phyloP scores from a whole-genome alignment of 2,888 invertebrate genomes.

The Eucriotettix oculatus region DNA sequence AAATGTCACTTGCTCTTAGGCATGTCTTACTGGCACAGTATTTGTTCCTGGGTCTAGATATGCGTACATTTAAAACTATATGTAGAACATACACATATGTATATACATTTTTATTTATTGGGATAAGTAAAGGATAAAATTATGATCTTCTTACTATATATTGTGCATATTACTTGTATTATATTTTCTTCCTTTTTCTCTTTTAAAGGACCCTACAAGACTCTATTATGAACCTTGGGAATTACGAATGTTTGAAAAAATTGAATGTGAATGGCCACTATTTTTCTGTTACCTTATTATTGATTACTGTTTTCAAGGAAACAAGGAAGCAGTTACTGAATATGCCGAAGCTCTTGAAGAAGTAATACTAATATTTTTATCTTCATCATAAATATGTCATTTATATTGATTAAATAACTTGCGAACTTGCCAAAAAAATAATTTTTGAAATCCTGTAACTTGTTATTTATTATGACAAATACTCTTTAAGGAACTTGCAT shows the following conservation, averaged over 20 bases:
- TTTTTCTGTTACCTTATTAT: constrained; percentile 89
- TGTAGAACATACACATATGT: too few relatives aligned
- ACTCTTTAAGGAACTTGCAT: too few relatives aligned
- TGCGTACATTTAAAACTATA: neutral
- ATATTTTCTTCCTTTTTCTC: neutral
- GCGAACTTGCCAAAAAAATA: too few relatives aligned
- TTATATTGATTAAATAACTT: too few relatives aligned
- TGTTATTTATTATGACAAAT: too few relatives aligned
- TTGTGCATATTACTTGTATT: neutral
- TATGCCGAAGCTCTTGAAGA: constrained; percentile 60
- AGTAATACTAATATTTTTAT: constrained; percentile 21
- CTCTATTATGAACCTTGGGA: constrained; percentile 98
- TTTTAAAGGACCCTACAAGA: constrained; percentile 37
- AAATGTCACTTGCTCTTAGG: neutral
- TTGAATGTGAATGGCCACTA: constrained; percentile 98
- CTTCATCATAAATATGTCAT: neutral
- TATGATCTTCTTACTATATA: too few relatives aligned
- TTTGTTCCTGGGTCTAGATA: neutral
- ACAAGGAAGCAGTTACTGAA: constrained; percentile 51
- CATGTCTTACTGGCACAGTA: neutral
- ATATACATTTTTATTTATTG: too few relatives aligned
- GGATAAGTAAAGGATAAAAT: neutral
- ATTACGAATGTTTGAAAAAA: constrained; percentile 92
- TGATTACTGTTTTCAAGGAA: constrained; percentile 83
- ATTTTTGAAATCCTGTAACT: too few relatives aligned